Base-by-base conservation (phyloP, 53 echinoderm and acorn worm genomes). In the Patiria pectinifera region DNA sequence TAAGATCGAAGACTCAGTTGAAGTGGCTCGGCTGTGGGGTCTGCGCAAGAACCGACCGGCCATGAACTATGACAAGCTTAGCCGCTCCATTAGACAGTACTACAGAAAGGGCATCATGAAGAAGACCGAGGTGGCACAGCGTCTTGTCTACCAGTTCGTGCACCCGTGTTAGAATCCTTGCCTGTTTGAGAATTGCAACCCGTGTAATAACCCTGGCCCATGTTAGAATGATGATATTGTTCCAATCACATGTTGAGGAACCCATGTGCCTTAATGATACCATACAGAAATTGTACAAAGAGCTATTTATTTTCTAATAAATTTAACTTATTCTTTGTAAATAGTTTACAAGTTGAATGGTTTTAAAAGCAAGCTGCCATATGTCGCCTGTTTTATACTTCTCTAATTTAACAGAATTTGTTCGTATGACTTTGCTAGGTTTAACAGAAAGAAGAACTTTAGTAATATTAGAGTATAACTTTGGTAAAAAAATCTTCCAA, bases 41-140 rank as follows among this genome's bases (percentile, higher is more conserved):
- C 86, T 94, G 82, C 93, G 99, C 59, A 99, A 99, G 91, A 99
- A 99, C 95, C 84, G 99, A 60, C 99, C 99, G 5, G 95, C 95
- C 62, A 99, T 99, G 99, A 99, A 99, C 87, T 99, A 99, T 83
- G 99, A 99, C 88, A 99, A 99, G 82, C 96, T 99, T 59, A 97
- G 97, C 59, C 96, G 99, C 23, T 99, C 99, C 0, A 99, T 99
- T 92, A 82, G 99, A n/a, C 99, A 99, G 84, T 99, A 99, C 94
- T 99, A 99, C 93, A 94, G 83, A 74, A 99, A 99, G 74, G 94
- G 91, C 0, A 99, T 99, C 86, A 99, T 99, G 99, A 99, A 99
- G 94, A 99, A 99, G 78, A 99, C 99, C 2, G 99, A 99, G 60
- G 94, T 96, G 10, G 95, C 99, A 72, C 99, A 99, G 72, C 84